These are phyloP conservation scores for Willowsia nigromaculata DNA, from an alignment of 2,888 invertebrate genomes.

Conservation along the genomic window DNA sequence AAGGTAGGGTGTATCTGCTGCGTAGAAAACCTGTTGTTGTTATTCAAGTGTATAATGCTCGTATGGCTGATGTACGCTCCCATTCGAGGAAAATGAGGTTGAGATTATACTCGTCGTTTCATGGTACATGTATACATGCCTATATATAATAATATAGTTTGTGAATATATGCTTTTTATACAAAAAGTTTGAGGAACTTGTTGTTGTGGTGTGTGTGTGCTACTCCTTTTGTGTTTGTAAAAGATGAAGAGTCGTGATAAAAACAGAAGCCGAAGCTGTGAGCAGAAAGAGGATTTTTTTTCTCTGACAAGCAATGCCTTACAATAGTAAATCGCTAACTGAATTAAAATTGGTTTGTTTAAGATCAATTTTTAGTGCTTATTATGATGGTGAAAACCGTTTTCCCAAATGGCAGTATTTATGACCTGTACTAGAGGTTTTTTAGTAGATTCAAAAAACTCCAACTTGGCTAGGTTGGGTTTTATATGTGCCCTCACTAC, in stretches of 20 bases:
- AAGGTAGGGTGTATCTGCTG: constrained; percentile 24
- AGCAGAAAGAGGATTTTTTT: too few relatives aligned
- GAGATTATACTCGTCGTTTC: not conserved
- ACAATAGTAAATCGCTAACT: too few relatives aligned
- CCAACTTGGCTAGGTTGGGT: too few relatives aligned
- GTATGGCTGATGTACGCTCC: not conserved
- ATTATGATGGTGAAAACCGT: too few relatives aligned
- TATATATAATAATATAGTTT: not conserved
- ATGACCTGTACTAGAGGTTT: too few relatives aligned
- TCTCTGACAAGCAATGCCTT: too few relatives aligned
- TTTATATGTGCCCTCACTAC: too few relatives aligned
- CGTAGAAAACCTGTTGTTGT: constrained; percentile 57
- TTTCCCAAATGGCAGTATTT: too few relatives aligned
- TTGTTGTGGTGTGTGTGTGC: constrained; percentile 28
- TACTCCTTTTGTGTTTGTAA: constrained; percentile 14
- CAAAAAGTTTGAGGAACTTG: not conserved
- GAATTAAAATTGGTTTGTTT: too few relatives aligned
- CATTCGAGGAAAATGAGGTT: not conserved
- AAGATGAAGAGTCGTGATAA: constrained; percentile 54
- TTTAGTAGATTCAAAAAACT: too few relatives aligned
- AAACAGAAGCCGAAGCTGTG: not conserved
- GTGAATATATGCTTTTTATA: not conserved
- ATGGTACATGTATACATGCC: too few relatives aligned
- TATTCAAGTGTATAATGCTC: not conserved
- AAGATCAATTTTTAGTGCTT: too few relatives aligned